Percentiles rank a stretch among this genome's conserved stretches.
Evolutionary conservation across 1,140 invertebrate genomes (phyloP).

Genomic region (Heterodera carotae): DNA sequence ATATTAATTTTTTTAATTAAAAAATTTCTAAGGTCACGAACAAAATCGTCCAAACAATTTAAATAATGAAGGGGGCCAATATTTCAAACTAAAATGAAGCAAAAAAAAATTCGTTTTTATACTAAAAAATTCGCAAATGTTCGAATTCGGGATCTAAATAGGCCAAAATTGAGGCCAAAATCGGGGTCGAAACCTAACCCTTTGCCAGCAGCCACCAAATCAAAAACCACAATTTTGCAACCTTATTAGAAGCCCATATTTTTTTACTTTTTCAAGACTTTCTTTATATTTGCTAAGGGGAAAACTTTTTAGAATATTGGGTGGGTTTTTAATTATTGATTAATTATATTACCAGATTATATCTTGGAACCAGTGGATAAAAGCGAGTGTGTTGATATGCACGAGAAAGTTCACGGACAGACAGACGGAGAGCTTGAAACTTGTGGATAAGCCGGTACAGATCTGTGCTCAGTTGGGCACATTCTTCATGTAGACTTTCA

Average conservation of each 20-base stretch:
- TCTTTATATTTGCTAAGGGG: too few species aligned
- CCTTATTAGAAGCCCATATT: too few species aligned
- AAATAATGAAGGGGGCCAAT: background rate
- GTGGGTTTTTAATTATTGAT: background rate
- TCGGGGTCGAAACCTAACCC: too few species aligned
- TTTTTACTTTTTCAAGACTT: too few species aligned
- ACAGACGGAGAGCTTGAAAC: conserved; percentile 81
- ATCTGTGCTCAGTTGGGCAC: conserved; percentile 90
- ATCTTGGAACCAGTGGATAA: conserved; percentile 87
- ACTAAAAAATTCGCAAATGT: conserved; percentile 7
- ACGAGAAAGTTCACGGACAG: conserved; percentile 85
- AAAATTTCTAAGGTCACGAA: too few species aligned
- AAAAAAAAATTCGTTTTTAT: too few species aligned
- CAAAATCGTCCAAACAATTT: background rate
- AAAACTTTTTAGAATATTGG: too few species aligned
- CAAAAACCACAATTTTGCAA: too few species aligned
- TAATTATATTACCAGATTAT: conserved; percentile 74
- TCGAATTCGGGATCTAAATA: background rate
- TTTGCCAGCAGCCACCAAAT: too few species aligned
- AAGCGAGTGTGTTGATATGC: conserved; percentile 81
- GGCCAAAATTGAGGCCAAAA: too few species aligned
- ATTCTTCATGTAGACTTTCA: conserved; percentile 85
- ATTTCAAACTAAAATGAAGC: too few species aligned
- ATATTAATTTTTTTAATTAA: too few species aligned
- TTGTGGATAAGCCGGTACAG: conserved; percentile 85